phyloP scores from a whole-genome alignment of 1,140 invertebrate genomes.

The Zaprionus africanus region DNA sequence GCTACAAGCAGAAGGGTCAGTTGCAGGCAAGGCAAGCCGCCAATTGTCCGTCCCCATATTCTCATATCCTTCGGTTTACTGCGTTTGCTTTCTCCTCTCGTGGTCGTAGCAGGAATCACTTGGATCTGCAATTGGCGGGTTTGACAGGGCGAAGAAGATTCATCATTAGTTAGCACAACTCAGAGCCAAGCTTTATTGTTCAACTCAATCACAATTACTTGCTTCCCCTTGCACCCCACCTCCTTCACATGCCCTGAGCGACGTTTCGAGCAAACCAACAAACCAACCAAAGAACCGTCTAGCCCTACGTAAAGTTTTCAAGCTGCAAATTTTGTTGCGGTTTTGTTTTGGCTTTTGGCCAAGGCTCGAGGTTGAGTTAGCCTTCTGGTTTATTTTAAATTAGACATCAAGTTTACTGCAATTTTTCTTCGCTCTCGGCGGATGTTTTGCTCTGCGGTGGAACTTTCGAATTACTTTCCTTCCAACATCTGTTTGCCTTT shows the following conservation, averaged over 20 bases:
- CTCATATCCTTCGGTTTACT: slow-evolving; percentile 63
- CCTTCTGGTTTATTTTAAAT: slow-evolving; percentile 71
- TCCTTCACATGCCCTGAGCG: background rate
- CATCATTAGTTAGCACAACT: slow-evolving; percentile 54
- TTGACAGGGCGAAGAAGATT: slow-evolving; percentile 27
- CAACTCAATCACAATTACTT: slow-evolving; percentile 74
- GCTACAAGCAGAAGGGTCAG: slow-evolving; percentile 43
- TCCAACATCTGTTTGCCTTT: slow-evolving; percentile 45
- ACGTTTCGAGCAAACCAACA: slow-evolving; percentile 11
- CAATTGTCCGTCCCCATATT: slow-evolving; percentile 40
- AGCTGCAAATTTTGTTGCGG: slow-evolving; percentile 79
- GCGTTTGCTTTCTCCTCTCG: background rate
- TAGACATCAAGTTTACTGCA: slow-evolving; percentile 71
- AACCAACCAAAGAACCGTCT: background rate
- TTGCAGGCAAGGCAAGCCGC: slow-evolving; percentile 41
- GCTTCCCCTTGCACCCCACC: slow-evolving; percentile 9
- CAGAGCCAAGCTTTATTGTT: slow-evolving; percentile 50
- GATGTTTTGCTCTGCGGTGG: slow-evolving; percentile 62
- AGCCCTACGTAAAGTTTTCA: slow-evolving; percentile 47
- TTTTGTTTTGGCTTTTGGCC: slow-evolving; percentile 60
- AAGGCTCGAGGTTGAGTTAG: slow-evolving; percentile 32
- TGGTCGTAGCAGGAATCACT: background rate
- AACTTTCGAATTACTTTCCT: slow-evolving; percentile 73
- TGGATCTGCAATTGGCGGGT: slow-evolving; percentile 52
- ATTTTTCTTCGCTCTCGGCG: slow-evolving; percentile 66